Percentiles rank a stretch among this genome's conserved stretches.
phyloP scores from a whole-genome alignment of 2,797 vertebrate species.

The Channa striata region DNA sequence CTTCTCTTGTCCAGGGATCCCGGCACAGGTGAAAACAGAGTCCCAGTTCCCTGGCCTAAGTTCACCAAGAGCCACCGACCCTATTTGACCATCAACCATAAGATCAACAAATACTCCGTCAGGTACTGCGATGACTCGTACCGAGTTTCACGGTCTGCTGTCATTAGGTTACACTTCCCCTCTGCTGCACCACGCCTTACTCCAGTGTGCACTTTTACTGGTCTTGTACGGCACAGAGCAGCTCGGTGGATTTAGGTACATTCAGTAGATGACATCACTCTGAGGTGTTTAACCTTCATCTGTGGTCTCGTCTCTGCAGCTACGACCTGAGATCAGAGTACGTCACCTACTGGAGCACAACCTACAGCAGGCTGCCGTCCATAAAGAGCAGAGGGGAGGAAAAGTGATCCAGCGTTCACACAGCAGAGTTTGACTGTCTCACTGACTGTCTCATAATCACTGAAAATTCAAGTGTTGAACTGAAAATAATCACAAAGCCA shows the following conservation, averaged over 20 bases:
- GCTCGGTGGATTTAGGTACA: background rate
- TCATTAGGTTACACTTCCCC: no score
- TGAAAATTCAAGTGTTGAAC: no score
- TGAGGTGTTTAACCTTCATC: background rate
- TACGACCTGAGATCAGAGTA: constrained; percentile 74
- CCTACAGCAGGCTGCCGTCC: constrained; percentile 58
- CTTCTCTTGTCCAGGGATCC: constrained; percentile 82
- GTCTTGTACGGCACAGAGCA: no score
- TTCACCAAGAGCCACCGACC: constrained; percentile 58
- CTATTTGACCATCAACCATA: constrained; percentile 86
- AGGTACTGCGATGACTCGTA: constrained; percentile 45
- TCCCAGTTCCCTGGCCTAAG: constrained; percentile 84
- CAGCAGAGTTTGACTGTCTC: background rate
- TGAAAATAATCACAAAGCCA: no score
- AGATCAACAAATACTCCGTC: constrained; percentile 78
- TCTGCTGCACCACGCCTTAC: no score
- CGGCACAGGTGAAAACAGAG: constrained; percentile 75
- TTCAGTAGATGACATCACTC: background rate
- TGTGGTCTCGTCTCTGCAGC: constrained; percentile 42
- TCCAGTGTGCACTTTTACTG: no score
- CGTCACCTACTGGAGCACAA: constrained; percentile 84
- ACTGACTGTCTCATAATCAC: no score
- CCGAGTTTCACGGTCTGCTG: background rate
- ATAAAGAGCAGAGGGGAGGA: background rate
- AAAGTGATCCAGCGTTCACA: background rate